These are phyloP conservation scores for Melanotaenia trifasciata DNA, from an alignment of 2,797 vertebrate species.

Conservation along the genomic window DNA sequence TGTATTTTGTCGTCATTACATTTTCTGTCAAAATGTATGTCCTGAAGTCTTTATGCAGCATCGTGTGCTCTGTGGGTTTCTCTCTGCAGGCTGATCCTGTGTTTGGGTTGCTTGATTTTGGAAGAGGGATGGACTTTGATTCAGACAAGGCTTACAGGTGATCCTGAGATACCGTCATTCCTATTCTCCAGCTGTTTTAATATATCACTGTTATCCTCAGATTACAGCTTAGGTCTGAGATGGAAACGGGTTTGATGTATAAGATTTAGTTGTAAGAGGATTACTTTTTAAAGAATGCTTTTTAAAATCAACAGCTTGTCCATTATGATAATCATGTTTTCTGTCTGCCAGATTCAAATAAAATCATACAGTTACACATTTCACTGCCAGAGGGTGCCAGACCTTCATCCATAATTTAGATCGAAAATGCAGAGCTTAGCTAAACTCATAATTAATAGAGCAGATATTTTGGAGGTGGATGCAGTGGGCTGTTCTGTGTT, in stretches of 20 bases:
- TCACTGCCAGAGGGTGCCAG: constrained; percentile 23
- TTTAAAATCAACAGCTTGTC: no score
- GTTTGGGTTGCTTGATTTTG: constrained; percentile 87
- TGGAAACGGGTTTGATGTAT: no score
- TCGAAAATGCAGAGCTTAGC: no score
- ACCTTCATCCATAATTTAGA: no score
- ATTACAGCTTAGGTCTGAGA: background rate
- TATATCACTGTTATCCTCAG: background rate
- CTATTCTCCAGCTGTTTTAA: background rate
- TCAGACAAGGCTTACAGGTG: constrained; percentile 94
- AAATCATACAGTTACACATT: background rate
- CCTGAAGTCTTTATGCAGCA: background rate
- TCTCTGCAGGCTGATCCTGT: constrained; percentile 83
- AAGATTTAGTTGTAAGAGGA: no score
- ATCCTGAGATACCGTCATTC: constrained; percentile 19
- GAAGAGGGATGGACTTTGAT: constrained; percentile 92
- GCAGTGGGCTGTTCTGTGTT: background rate
- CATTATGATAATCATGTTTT: background rate
- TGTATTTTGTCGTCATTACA: background rate
- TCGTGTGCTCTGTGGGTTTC: constrained; percentile 6
- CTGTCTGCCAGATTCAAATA: background rate
- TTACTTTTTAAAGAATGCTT: no score
- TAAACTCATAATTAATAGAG: no score
- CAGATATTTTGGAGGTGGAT: no score
- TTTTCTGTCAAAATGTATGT: background rate